Percentiles rank a stretch among this genome's conserved stretches.
Conservation (phyloP, 2,888 invertebrate genomes). For the Polia nebulosa region DNA sequence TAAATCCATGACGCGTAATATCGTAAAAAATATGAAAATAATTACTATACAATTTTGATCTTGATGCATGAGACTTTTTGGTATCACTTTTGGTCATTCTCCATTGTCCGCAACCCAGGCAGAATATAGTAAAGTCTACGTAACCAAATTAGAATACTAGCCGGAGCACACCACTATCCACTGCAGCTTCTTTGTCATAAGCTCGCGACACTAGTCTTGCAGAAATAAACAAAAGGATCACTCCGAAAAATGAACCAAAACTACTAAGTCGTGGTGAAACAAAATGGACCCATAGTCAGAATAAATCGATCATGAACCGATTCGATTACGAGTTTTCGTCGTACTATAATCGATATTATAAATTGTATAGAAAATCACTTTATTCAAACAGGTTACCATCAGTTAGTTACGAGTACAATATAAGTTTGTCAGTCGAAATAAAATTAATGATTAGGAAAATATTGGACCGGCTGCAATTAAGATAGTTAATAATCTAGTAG, state of each 20-base stretch:
- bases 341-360: too few relatives aligned
- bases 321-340: neutral
- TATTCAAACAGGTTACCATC: neutral
- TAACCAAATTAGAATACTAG: conserved; percentile 44
- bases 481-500: too few relatives aligned
- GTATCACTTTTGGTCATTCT: too few relatives aligned
- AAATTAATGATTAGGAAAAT: neutral
- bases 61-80: too few relatives aligned
- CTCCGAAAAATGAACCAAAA: neutral
- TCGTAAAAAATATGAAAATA: too few relatives aligned
- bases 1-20: too few relatives aligned
- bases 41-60: too few relatives aligned
- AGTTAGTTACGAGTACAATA: neutral
- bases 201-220: conserved; percentile 25
- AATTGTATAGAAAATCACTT: too few relatives aligned
- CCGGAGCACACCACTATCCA: conserved; percentile 34
- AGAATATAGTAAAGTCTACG: conserved; percentile 21
- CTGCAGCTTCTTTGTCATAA: conserved; percentile 62
- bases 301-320: neutral
- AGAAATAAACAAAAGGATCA: conserved; percentile 38
- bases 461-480: too few relatives aligned
- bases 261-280: neutral
- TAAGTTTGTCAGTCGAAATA: neutral
- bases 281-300: neutral
- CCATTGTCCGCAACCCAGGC: too few relatives aligned